Conservation (phyloP, 2,888 invertebrate genomes). For the Chloroclysta siterata region DNA sequence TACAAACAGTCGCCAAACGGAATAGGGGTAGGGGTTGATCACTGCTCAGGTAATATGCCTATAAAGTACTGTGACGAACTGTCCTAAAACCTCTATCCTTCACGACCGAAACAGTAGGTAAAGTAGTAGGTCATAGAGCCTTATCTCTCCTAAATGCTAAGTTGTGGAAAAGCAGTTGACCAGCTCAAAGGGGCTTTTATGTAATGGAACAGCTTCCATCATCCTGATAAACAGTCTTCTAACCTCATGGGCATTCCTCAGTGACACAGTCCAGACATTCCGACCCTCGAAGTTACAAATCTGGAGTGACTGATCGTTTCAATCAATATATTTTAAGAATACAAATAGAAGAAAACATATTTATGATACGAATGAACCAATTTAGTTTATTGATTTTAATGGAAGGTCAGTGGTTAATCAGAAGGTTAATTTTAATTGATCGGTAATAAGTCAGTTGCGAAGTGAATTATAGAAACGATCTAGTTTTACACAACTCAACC, state of each 20-base stretch:
- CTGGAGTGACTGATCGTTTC: conserved; percentile 26
- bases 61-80: neutral
- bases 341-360: conserved; percentile 38
- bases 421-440: conserved; percentile 30
- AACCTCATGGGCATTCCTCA: conserved; percentile 29
- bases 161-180: too few species aligned
- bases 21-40: too few species aligned
- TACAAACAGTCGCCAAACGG: neutral
- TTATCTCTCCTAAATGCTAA: too few species aligned
- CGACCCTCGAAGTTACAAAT: conserved; percentile 26
- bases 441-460: neutral
- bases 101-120: too few species aligned
- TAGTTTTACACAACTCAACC: neutral
- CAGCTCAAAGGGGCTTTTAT: neutral
- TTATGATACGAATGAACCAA: conserved; percentile 29
- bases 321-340: conserved; percentile 52
- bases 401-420: conserved; percentile 29
- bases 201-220: conserved; percentile 3
- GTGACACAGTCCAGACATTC: conserved; percentile 43
- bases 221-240: conserved; percentile 10
- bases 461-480: neutral
- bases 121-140: too few species aligned
- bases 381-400: conserved; percentile 52
- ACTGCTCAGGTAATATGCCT: too few species aligned
- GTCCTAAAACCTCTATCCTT: neutral